A percentile compares a stretch with the other conserved stretches of the same genome.
Conservation (phyloP, 53 echinoderm and acorn worm species). For the Crossaster papposus region DNA sequence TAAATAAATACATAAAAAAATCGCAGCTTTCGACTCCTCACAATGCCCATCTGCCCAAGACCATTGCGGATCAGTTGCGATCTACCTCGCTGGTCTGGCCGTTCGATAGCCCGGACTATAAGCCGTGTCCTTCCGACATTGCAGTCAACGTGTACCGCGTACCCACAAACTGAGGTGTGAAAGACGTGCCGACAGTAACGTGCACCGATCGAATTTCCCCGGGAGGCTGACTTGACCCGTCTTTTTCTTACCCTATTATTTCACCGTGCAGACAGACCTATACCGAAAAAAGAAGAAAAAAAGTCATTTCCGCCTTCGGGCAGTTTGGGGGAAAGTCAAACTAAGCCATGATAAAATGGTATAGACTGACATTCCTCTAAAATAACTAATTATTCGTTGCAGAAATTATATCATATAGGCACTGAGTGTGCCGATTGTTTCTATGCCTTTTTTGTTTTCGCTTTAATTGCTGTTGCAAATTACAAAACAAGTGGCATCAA, state of each 20-base stretch:
- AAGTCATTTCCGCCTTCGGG: conserved; percentile 28
- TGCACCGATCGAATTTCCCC: conserved; percentile 36
- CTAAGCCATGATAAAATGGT: not conserved
- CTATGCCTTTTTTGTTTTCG: not conserved
- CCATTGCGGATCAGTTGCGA: not conserved
- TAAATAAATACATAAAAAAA: not conserved
- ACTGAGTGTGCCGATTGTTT: not conserved
- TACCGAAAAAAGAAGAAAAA: not conserved
- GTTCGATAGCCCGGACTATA: not conserved
- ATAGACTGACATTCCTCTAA: not conserved
- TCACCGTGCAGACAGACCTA: not conserved
- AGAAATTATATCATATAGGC: not conserved
- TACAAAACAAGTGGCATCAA: not conserved
- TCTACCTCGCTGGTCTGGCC: not conserved
- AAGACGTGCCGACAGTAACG: conserved; percentile 20
- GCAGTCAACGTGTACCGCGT: not conserved
- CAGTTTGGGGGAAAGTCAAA: conserved; percentile 3
- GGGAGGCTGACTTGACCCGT: not conserved
- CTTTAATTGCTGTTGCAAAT: not conserved
- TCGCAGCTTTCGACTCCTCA: not conserved
- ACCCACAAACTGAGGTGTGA: conserved; percentile 6
- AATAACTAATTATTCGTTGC: not conserved
- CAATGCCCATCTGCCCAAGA: not conserved
- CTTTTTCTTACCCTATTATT: not conserved
- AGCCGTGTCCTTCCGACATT: not conserved